Conservation (phyloP, 2,113 vertebrate species). For the Callopanchax toddi region DNA sequence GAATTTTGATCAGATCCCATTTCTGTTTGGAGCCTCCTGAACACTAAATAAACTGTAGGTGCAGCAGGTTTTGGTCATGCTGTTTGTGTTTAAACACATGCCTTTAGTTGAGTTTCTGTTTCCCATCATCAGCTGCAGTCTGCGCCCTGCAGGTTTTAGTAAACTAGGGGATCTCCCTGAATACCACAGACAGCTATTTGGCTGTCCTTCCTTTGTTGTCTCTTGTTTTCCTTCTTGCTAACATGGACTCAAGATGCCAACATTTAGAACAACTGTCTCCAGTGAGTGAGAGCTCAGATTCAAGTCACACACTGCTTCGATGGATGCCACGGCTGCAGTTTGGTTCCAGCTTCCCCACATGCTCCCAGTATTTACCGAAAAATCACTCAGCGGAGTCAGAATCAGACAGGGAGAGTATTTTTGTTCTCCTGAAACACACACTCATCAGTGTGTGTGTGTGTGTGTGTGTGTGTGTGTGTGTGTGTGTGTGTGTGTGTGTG, state of each 20-base stretch:
- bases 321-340: slow-evolving; percentile 23
- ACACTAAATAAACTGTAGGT: neutral
- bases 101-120: neutral
- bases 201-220: slow-evolving; percentile 26
- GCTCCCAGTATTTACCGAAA: slow-evolving; percentile 22
- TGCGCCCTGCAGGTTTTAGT: slow-evolving; percentile 32
- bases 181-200: slow-evolving; percentile 38
- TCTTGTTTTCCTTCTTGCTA: slow-evolving; percentile 35
- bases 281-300: slow-evolving; percentile 28
- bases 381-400: slow-evolving; percentile 10
- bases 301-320: slow-evolving; percentile 26
- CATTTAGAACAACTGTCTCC: slow-evolving; percentile 32
- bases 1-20: neutral
- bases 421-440: slow-evolving; percentile 4
- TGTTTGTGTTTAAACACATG: neutral
- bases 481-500: slow-evolving; percentile 32
- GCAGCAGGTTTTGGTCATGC: neutral
- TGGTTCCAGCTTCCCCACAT: slow-evolving; percentile 33
- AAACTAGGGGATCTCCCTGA: slow-evolving; percentile 28
- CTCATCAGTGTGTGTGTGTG: slow-evolving; percentile 21
- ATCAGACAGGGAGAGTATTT: slow-evolving; percentile 9
- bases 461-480: slow-evolving; percentile 19
- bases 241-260: slow-evolving; percentile 25
- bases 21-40: neutral
- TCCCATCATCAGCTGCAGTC: neutral